A percentile compares a stretch with the other conserved stretches of the same genome.
Evolutionary conservation across 2,113 vertebrate genomes (phyloP).

Genomic region (Beaufortia kweichowensis): DNA sequence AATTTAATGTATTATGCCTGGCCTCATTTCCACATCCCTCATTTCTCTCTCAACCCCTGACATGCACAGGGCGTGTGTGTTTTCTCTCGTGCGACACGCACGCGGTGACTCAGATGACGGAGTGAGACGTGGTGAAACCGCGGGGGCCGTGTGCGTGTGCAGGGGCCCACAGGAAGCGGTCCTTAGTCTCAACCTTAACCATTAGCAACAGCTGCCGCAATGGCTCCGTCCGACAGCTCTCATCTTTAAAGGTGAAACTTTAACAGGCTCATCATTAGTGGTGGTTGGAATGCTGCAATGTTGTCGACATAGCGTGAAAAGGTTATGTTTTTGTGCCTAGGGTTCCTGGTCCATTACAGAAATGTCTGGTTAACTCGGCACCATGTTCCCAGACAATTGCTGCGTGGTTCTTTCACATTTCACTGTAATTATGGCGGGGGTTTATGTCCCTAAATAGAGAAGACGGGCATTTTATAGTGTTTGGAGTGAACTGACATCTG

Average conservation of each 20-base stretch:
- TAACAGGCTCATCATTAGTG: too few species aligned
- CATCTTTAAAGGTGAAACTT: slow-evolving; percentile 20
- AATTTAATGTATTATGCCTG: background rate
- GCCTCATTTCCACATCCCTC: background rate
- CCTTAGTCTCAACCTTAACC: slow-evolving; percentile 11
- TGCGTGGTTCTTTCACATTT: background rate
- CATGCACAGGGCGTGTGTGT: background rate
- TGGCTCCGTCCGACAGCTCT: slow-evolving; percentile 4
- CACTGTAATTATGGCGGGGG: background rate
- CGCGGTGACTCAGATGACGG: slow-evolving; percentile 2
- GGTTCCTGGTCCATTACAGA: background rate
- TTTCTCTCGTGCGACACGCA: background rate
- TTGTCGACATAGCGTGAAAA: too few species aligned
- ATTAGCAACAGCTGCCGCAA: slow-evolving; percentile 35
- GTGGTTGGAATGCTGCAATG: too few species aligned
- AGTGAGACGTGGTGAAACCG: slow-evolving; percentile 15
- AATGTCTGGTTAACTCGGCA: background rate
- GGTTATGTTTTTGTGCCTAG: background rate
- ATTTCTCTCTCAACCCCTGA: background rate
- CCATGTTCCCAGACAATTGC: background rate
- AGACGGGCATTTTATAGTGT: slow-evolving; percentile 10
- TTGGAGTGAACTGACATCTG: slow-evolving; percentile 15
- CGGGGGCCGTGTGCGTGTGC: slow-evolving; percentile 10
- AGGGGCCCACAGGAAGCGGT: slow-evolving; percentile 10
- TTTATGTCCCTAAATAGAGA: slow-evolving; percentile 2